Evolutionary conservation across 2,888 invertebrate genomes (phyloP).

Genomic region (Orthosia gothica): DNA sequence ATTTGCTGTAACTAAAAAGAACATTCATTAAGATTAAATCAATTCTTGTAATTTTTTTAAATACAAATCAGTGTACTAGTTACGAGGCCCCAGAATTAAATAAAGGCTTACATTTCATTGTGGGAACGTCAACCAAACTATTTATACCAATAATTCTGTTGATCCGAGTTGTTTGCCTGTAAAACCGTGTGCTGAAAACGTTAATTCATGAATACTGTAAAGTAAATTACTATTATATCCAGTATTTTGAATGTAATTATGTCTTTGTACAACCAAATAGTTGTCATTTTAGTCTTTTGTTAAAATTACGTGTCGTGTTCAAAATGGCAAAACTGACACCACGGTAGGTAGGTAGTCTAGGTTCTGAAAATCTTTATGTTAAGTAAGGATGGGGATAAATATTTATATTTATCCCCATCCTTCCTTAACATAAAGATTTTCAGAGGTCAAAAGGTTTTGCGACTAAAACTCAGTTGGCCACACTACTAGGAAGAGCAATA

Average conservation of each 20-base stretch:
- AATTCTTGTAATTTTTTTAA: too few relatives aligned
- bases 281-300: not conserved
- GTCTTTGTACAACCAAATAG: not conserved
- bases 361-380: too few relatives aligned
- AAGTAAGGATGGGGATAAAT: too few relatives aligned
- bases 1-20: too few relatives aligned
- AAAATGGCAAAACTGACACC: too few relatives aligned
- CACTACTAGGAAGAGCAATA: not conserved
- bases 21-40: too few relatives aligned
- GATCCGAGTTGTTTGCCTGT: not conserved
- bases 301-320: not conserved
- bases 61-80: too few relatives aligned
- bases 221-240: not conserved
- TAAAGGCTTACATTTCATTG: not conserved
- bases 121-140: not conserved
- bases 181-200: not conserved
- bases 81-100: not conserved
- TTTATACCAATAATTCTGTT: constrained; percentile 3
- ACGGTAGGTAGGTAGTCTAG: too few relatives aligned
- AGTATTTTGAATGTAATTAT: not conserved
- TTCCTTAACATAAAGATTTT: not conserved
- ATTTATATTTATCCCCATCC: not conserved
- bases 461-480: not conserved
- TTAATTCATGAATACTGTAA: not conserved
- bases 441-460: not conserved